A percentile compares a stretch with the other conserved stretches of the same genome.
These are phyloP conservation scores for Caenorhabditis doughertyi DNA, from an alignment of 2,888 invertebrate genomes.

Conservation along the genomic window DNA sequence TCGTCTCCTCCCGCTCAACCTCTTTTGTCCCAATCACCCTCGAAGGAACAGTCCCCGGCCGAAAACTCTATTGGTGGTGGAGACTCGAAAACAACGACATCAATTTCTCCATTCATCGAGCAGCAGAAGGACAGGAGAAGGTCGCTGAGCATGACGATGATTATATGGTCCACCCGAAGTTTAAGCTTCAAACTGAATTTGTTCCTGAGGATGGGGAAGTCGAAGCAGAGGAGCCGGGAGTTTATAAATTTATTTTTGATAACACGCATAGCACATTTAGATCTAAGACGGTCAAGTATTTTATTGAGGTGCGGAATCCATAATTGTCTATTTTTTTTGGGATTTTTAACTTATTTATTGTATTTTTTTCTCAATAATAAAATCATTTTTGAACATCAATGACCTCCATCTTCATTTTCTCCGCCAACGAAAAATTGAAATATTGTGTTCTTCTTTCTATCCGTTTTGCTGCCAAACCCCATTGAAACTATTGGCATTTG, in stretches of 20 bases:
- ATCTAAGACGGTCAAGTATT: slow-evolving; percentile 71
- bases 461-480: too few relatives aligned
- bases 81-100: slow-evolving; percentile 72
- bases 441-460: too few relatives aligned
- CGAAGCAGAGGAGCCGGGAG: slow-evolving; percentile 72
- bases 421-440: too few relatives aligned
- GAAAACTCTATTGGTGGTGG: slow-evolving; percentile 79
- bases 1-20: slow-evolving; percentile 71
- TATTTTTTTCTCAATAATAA: too few relatives aligned
- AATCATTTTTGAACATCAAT: too few relatives aligned
- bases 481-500: too few relatives aligned
- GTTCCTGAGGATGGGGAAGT: slow-evolving; percentile 79
- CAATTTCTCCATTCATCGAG: slow-evolving; percentile 66
- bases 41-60: slow-evolving; percentile 69
- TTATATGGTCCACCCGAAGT: slow-evolving; percentile 74
- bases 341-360: too few relatives aligned
- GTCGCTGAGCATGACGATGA: slow-evolving; percentile 76
- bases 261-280: slow-evolving; percentile 77
- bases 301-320: slow-evolving; percentile 60
- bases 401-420: too few relatives aligned
- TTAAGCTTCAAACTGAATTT: slow-evolving; percentile 77
- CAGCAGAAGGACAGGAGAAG: slow-evolving; percentile 65
- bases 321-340: too few relatives aligned
- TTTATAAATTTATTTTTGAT: slow-evolving; percentile 79
- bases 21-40: slow-evolving; percentile 73